A percentile compares a stretch with the other conserved stretches of the same genome.
Evolutionary conservation across 1,140 invertebrate species (phyloP).

Genomic region (Pristionchus pacificus): DNA sequence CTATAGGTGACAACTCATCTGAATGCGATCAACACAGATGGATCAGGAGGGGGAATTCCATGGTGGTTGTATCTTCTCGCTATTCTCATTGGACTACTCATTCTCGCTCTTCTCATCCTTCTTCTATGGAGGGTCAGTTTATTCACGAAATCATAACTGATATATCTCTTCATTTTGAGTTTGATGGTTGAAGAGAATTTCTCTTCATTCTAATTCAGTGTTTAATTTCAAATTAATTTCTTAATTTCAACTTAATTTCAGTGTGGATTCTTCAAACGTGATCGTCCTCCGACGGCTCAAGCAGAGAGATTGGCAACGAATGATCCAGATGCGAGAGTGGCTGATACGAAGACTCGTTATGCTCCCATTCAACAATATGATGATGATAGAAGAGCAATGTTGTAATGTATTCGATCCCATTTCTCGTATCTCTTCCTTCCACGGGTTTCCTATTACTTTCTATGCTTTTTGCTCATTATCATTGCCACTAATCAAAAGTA

Average conservation of each 20-base stretch:
- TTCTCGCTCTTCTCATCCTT: conserved; percentile 35
- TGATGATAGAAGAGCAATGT: conserved; percentile 22
- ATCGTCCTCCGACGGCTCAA: conserved; percentile 36
- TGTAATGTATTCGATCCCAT: too few relatives aligned
- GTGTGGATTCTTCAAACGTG: conserved; percentile 44
- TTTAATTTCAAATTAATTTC: conserved; percentile 6
- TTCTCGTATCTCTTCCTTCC: too few relatives aligned
- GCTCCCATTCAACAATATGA: conserved; percentile 20
- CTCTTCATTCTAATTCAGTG: neutral
- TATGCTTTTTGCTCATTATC: too few relatives aligned
- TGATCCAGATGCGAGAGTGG: conserved; percentile 21
- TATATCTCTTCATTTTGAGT: too few relatives aligned
- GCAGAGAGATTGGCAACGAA: conserved; percentile 12
- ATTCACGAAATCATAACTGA: neutral
- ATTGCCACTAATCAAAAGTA: too few relatives aligned
- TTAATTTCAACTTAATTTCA: conserved; percentile 21
- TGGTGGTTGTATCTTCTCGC: conserved; percentile 40
- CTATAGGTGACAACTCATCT: conserved; percentile 16
- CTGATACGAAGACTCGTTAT: conserved; percentile 35
- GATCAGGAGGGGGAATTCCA: conserved; percentile 18
- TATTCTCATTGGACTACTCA: conserved; percentile 36
- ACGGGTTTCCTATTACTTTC: too few relatives aligned
- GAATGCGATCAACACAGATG: conserved; percentile 15
- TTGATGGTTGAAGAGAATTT: too few relatives aligned
- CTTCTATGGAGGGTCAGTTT: conserved; percentile 37